Conservation (phyloP, 1,140 invertebrate species). For the Polypedilum pembai region DNA sequence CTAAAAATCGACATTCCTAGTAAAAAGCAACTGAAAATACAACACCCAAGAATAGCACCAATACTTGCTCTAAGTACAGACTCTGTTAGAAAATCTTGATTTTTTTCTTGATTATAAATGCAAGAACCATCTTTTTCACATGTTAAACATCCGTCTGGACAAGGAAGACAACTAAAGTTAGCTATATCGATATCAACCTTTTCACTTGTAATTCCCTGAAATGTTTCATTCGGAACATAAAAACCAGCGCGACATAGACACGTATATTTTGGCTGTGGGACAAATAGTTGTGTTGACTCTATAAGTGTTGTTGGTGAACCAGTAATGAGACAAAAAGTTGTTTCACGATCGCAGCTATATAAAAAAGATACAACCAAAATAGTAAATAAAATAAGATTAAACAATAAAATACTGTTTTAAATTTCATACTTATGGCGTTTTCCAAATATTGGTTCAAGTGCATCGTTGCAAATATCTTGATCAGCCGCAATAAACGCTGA, state of each 20-base stretch:
- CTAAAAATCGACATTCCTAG: slow-evolving; percentile 64
- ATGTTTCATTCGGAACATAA: slow-evolving; percentile 44
- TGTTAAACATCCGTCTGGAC: slow-evolving; percentile 48
- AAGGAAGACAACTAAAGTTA: slow-evolving; percentile 51
- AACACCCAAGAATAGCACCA: slow-evolving; percentile 61
- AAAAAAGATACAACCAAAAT: slow-evolving; percentile 9
- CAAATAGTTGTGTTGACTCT: neutral
- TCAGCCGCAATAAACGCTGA: slow-evolving; percentile 43
- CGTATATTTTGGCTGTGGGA: slow-evolving; percentile 37
- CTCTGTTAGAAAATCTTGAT: slow-evolving; percentile 44
- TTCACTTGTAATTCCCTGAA: slow-evolving; percentile 45
- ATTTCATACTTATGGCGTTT: slow-evolving; percentile 39
- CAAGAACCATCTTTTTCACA: slow-evolving; percentile 51
- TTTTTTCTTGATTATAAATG: slow-evolving; percentile 41
- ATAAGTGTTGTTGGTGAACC: slow-evolving; percentile 33
- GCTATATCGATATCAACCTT: slow-evolving; percentile 43
- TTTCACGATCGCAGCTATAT: slow-evolving; percentile 42
- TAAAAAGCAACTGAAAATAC: slow-evolving; percentile 62
- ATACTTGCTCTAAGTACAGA: slow-evolving; percentile 56
- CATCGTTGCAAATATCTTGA: slow-evolving; percentile 43
- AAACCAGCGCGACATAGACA: slow-evolving; percentile 46
- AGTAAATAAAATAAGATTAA: neutral
- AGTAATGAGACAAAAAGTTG: slow-evolving; percentile 41
- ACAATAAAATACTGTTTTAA: neutral
- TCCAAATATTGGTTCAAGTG: slow-evolving; percentile 42